phyloP scores from a whole-genome alignment of 1,140 invertebrate genomes.

The Brachionus manjavacas region DNA sequence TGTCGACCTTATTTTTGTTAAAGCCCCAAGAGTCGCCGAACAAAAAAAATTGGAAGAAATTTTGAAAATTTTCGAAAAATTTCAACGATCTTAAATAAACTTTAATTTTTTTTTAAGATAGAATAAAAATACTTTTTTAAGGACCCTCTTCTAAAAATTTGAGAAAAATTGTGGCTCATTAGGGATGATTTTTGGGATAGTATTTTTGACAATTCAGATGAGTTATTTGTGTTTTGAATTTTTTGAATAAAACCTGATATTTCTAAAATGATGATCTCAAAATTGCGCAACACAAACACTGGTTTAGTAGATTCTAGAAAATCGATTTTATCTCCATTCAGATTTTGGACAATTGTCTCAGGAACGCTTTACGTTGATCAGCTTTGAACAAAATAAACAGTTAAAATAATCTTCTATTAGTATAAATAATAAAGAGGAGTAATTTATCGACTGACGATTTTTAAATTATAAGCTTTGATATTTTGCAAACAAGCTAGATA shows the following conservation, averaged over 20 bases:
- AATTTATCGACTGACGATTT: not conserved
- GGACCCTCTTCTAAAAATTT: not conserved
- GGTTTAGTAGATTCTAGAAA: not conserved
- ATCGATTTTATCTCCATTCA: not conserved
- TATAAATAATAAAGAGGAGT: not conserved
- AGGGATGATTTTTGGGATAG: no score
- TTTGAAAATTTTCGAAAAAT: no score
- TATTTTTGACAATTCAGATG: no score
- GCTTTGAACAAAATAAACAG: no score
- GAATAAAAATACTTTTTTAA: no score
- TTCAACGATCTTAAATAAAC: no score
- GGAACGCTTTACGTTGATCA: no score
- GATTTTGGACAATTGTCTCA: not conserved
- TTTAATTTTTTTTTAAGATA: no score
- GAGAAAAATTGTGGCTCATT: not conserved
- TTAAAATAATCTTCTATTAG: not conserved
- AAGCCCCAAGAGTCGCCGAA: no score
- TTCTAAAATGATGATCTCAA: not conserved
- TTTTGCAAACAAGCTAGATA: not conserved
- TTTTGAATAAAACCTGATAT: not conserved
- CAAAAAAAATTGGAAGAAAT: no score
- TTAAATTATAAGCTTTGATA: not conserved
- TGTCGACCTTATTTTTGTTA: not conserved
- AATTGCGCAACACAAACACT: not conserved
- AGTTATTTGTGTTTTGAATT: not conserved